These are phyloP conservation scores for Scomber scombrus DNA, from an alignment of 2,113 vertebrate species.

Conservation along the genomic window DNA sequence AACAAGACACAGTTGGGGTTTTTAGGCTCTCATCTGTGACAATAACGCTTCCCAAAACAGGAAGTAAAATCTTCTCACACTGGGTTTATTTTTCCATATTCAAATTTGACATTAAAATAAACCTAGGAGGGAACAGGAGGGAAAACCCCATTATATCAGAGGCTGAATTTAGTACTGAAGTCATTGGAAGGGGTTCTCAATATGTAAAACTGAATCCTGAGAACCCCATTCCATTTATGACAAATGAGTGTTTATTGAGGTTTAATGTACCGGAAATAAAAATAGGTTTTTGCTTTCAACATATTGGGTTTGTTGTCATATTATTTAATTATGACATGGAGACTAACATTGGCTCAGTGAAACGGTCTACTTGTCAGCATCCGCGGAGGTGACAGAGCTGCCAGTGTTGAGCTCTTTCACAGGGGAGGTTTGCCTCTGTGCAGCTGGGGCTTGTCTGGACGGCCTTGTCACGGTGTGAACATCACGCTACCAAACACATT, in stretches of 20 bases:
- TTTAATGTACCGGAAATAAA: slow-evolving; percentile 45
- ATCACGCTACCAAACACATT: slow-evolving; percentile 39
- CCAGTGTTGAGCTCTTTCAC: slow-evolving; percentile 37
- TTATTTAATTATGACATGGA: slow-evolving; percentile 33
- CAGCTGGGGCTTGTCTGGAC: slow-evolving; percentile 56
- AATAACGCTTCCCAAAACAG: too few relatives aligned
- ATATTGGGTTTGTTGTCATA: slow-evolving; percentile 27
- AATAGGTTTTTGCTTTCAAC: slow-evolving; percentile 23
- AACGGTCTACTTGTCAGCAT: slow-evolving; percentile 32
- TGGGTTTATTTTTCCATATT: too few relatives aligned
- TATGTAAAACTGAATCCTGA: too few relatives aligned
- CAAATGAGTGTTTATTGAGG: slow-evolving; percentile 44
- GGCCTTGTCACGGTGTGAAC: slow-evolving; percentile 50
- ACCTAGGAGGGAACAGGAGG: too few relatives aligned
- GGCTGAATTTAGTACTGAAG: too few relatives aligned
- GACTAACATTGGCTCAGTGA: slow-evolving; percentile 41
- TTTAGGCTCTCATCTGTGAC: too few relatives aligned
- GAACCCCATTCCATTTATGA: neutral
- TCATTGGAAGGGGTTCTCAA: too few relatives aligned
- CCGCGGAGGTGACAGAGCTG: slow-evolving; percentile 50
- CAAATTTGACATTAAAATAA: too few relatives aligned
- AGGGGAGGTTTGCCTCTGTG: slow-evolving; percentile 23
- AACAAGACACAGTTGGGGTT: too few relatives aligned
- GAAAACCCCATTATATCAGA: too few relatives aligned
- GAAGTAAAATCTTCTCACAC: too few relatives aligned